These are phyloP conservation scores for Betta splendens DNA, from an alignment of 2,797 vertebrate genomes.

Conservation along the genomic window DNA sequence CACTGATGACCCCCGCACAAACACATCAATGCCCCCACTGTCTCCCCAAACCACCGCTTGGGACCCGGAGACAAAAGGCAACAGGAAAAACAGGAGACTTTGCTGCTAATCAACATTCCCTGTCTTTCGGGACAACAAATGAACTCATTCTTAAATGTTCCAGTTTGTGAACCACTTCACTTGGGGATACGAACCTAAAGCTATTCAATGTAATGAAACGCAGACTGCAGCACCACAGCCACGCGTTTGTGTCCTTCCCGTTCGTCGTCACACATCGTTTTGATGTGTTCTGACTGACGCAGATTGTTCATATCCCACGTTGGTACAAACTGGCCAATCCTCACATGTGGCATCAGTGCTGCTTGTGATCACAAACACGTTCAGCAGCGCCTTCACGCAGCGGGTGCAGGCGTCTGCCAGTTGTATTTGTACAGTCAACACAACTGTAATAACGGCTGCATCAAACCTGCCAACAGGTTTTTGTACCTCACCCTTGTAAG, in stretches of 20 bases:
- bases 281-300: not conserved
- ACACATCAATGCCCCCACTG: conserved; percentile 77
- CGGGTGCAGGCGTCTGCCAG: not conserved
- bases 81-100: conserved; percentile 51
- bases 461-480: not conserved
- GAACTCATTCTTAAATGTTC: conserved; percentile 35
- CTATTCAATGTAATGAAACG: conserved; percentile 2
- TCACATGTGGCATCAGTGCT: not conserved
- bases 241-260: conserved; percentile 14
- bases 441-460: conserved; percentile 5
- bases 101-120: conserved; percentile 56
- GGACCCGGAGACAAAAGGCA: conserved; percentile 70
- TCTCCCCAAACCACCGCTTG: conserved; percentile 63
- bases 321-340: not conserved
- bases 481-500: conserved; percentile 7
- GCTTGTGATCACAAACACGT: conserved; percentile 4
- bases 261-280: not conserved
- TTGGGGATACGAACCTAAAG: conserved; percentile 8
- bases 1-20: conserved; percentile 71
- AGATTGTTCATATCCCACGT: not conserved
- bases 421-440: not conserved
- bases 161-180: conserved; percentile 7
- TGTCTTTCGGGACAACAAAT: conserved; percentile 43
- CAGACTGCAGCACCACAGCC: not conserved
- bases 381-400: conserved; percentile 13